Conservation (phyloP, 1,140 invertebrate genomes). For the Dreissena rostriformis region DNA sequence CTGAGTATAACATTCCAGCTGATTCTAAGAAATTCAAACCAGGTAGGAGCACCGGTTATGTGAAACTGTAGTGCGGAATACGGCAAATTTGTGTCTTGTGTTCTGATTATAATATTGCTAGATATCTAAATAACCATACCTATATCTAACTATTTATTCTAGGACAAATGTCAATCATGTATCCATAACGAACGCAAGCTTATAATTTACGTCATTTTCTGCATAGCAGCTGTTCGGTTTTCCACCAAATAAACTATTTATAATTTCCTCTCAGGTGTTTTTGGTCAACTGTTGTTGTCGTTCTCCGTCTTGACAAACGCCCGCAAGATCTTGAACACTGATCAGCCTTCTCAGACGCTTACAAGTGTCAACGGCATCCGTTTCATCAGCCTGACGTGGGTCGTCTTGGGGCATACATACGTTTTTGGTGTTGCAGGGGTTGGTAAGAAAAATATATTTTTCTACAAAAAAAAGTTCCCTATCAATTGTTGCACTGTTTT, state of each 20-base stretch:
- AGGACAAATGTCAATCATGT: background rate
- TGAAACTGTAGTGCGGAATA: background rate
- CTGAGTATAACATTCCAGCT: background rate
- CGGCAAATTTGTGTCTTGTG: no score
- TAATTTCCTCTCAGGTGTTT: constrained; percentile 54
- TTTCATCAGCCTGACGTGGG: constrained; percentile 95
- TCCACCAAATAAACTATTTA: background rate
- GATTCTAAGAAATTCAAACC: background rate
- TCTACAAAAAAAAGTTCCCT: background rate
- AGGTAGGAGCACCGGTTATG: background rate
- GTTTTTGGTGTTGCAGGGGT: constrained; percentile 73
- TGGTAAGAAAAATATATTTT: constrained; percentile 71
- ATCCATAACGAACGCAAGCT: background rate
- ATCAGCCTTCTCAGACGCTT: constrained; percentile 61
- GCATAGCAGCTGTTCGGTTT: no score
- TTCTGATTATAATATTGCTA: no score
- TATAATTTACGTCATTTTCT: background rate
- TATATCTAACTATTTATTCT: background rate
- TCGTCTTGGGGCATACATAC: constrained; percentile 92
- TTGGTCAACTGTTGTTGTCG: constrained; percentile 61
- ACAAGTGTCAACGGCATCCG: constrained; percentile 72
- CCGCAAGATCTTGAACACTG: constrained; percentile 68
- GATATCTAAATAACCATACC: no score
- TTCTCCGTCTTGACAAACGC: constrained; percentile 73
- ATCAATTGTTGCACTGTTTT: no score